These are phyloP conservation scores for Rostratula benghalensis DNA, from an alignment of 2,113 vertebrate species.

Conservation along the genomic window DNA sequence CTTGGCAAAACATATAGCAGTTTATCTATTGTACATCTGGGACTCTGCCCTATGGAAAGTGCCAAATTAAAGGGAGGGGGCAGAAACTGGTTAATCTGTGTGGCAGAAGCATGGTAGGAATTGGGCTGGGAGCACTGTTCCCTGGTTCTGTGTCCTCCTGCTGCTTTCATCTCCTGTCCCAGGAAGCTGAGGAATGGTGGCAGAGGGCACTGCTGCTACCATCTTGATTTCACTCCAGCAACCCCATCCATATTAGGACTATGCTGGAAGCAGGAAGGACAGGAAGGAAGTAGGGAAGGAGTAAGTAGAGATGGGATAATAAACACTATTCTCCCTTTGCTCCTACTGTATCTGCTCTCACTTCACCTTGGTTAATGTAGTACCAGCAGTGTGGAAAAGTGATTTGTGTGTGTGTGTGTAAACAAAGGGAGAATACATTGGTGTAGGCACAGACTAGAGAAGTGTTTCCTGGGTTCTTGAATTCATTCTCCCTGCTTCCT, in stretches of 20 bases:
- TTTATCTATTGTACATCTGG: not conserved
- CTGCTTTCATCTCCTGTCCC: not conserved
- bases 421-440: not conserved
- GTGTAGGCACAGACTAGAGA: not conserved
- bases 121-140: not conserved
- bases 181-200: not conserved
- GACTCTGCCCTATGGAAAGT: not conserved
- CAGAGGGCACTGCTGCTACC: not conserved
- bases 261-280: not conserved
- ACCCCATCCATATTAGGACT: not conserved
- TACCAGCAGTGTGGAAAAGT: not conserved
- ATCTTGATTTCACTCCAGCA: not conserved
- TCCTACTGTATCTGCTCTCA: not conserved
- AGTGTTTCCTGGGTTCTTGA: not conserved
- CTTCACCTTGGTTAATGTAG: not conserved
- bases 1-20: not conserved
- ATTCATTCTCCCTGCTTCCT: not conserved
- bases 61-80: not conserved
- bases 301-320: not conserved
- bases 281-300: not conserved
- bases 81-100: not conserved
- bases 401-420: not conserved
- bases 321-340: not conserved
- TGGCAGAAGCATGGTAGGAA: not conserved
- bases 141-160: not conserved